Percentiles rank a stretch among this genome's conserved stretches.
Evolutionary conservation across 2,797 vertebrate species (phyloP).

Genomic region (Anomalospiza imberbis): DNA sequence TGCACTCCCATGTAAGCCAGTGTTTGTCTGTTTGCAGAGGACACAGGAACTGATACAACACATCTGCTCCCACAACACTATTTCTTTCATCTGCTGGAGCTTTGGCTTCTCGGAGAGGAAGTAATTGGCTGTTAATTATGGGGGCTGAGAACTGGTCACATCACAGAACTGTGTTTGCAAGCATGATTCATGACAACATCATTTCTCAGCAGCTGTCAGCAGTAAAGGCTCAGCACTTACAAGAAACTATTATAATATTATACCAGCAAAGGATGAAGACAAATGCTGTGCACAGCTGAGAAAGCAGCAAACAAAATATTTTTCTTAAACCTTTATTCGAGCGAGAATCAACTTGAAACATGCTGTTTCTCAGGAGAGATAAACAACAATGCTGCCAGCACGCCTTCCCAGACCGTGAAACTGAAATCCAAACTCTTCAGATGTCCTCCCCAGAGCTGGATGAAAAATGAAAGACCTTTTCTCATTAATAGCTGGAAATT

Average conservation of each 20-base stretch:
- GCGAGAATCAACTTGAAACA: constrained; percentile 55
- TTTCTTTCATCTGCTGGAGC: constrained; percentile 59
- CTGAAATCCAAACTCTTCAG: constrained; percentile 61
- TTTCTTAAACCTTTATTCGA: constrained; percentile 49
- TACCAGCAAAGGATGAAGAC: constrained; percentile 46
- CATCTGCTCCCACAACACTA: constrained; percentile 62
- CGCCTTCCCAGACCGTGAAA: constrained; percentile 53
- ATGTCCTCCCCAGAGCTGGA: constrained; percentile 61
- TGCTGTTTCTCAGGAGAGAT: constrained; percentile 59
- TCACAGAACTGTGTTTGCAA: constrained; percentile 59
- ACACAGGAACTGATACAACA: constrained; percentile 37
- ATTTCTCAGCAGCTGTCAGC: constrained; percentile 67
- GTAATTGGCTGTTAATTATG: constrained; percentile 68
- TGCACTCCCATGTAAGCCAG: background rate
- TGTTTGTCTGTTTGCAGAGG: constrained; percentile 13
- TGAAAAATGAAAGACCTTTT: constrained; percentile 60
- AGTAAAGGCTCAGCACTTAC: constrained; percentile 51
- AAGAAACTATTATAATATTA: constrained; percentile 62
- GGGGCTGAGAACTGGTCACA: constrained; percentile 62
- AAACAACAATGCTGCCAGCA: constrained; percentile 57
- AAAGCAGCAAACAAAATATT: constrained; percentile 70
- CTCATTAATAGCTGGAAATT: constrained; percentile 57
- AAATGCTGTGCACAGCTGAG: constrained; percentile 61
- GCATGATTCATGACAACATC: constrained; percentile 65
- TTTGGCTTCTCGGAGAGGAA: constrained; percentile 57